These are phyloP conservation scores for Microcebus lehilahytsara DNA, from an alignment of 2,113 vertebrate species.

Conservation along the genomic window DNA sequence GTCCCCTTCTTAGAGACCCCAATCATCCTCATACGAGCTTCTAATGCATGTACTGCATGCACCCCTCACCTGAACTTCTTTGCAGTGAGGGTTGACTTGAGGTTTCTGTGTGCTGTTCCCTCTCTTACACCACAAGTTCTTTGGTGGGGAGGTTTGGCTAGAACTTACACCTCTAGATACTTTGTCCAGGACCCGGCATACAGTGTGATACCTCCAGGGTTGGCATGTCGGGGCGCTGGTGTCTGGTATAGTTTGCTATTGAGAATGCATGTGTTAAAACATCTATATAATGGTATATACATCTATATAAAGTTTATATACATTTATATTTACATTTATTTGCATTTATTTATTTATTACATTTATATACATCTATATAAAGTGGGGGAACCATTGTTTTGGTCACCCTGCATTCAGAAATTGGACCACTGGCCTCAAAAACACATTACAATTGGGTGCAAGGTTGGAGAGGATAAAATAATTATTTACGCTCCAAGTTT, in stretches of 20 bases:
- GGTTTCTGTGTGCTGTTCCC: not conserved
- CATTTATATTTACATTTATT: too few relatives aligned
- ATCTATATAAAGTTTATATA: too few relatives aligned
- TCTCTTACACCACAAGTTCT: not conserved
- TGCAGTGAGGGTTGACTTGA: not conserved
- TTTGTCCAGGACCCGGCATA: not conserved
- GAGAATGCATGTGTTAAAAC: not conserved
- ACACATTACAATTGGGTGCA: not conserved
- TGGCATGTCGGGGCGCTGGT: not conserved
- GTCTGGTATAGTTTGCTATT: not conserved
- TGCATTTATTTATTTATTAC: too few relatives aligned
- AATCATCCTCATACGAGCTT: not conserved
- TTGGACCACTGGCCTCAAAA: not conserved
- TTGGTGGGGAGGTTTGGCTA: not conserved
- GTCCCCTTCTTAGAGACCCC: not conserved
- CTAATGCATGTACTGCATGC: fast-evolving
- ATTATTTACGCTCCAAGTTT: not conserved
- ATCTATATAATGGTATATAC: not conserved
- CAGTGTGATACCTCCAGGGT: not conserved
- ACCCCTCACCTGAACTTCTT: not conserved
- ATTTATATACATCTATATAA: not conserved
- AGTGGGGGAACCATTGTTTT: not conserved
- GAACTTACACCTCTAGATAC: not conserved
- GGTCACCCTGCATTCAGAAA: not conserved
- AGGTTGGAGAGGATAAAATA: not conserved